Conservation (phyloP, 2,797 vertebrate genomes). For the Macropus fuliginosus region DNA sequence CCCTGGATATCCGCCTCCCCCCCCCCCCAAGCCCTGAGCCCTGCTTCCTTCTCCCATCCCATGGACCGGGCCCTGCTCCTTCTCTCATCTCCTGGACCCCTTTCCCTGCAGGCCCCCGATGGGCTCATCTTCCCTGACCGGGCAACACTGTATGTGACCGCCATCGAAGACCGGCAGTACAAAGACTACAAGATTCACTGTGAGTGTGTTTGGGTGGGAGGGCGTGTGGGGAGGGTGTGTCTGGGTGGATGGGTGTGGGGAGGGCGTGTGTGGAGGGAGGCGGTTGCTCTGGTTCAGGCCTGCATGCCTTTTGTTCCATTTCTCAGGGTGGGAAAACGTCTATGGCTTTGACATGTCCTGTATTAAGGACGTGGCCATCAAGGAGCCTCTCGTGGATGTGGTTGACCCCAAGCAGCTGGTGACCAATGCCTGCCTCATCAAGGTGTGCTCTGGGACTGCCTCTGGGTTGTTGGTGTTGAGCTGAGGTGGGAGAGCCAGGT, state of each 20-base stretch:
- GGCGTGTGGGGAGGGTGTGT: accelerated
- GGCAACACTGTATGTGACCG: constrained; percentile 94
- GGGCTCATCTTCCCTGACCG: constrained; percentile 96
- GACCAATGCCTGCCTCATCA: constrained; percentile 94
- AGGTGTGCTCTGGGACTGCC: constrained; percentile 83
- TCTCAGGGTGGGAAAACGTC: constrained; percentile 95
- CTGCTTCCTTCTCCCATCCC: no score
- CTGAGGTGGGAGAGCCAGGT: no score
- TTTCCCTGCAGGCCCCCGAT: constrained; percentile 88
- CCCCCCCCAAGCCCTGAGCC: accelerated
- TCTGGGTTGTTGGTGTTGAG: no score
- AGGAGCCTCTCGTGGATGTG: constrained; percentile 94
- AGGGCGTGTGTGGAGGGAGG: not conserved
- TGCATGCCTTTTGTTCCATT: no score
- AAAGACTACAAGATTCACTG: constrained; percentile 99
- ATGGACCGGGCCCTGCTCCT: no score
- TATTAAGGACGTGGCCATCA: constrained; percentile 96
- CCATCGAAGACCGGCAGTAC: constrained; percentile 96
- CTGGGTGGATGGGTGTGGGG: constrained; percentile 85
- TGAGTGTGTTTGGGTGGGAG: constrained; percentile 79
- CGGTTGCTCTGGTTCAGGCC: not conserved
- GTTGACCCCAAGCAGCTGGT: constrained; percentile 97
- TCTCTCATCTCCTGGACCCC: not conserved
- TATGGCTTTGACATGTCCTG: constrained; percentile 97
- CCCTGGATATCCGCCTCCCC: no score